Evolutionary conservation across 2,888 invertebrate species (phyloP).

Genomic region (Hedychridium roseum): DNA sequence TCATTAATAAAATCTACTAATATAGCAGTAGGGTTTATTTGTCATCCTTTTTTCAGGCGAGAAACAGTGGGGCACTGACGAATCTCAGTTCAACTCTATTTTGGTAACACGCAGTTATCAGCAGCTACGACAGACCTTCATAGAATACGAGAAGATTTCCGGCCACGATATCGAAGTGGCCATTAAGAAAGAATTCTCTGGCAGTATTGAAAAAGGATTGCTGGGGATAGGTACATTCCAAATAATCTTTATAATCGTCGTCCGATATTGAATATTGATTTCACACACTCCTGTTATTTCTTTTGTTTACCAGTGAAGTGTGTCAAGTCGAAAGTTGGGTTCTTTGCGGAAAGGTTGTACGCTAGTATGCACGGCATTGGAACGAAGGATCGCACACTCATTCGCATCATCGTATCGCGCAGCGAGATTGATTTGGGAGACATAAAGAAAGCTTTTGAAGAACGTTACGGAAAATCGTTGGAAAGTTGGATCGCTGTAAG

Average conservation of each 20-base stretch:
- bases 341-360: slow-evolving; percentile 90
- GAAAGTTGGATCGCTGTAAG: slow-evolving; percentile 88
- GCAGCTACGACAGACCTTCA: slow-evolving; percentile 85
- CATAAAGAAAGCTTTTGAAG: slow-evolving; percentile 89
- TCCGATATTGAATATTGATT: not conserved
- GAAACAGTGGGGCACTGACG: slow-evolving; percentile 90
- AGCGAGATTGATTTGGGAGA: slow-evolving; percentile 92
- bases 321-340: slow-evolving; percentile 88
- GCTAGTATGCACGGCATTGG: slow-evolving; percentile 91
- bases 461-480: slow-evolving; percentile 81
- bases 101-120: slow-evolving; percentile 88
- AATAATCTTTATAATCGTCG: not conserved
- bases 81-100: slow-evolving; percentile 86
- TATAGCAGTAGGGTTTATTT: not conserved
- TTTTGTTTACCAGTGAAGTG: slow-evolving; percentile 74
- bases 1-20: slow-evolving; percentile 6
- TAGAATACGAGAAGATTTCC: slow-evolving; percentile 82
- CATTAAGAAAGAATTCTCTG: slow-evolving; percentile 89
- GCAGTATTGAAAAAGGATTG: slow-evolving; percentile 84
- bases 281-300: slow-evolving; percentile 1
- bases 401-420: slow-evolving; percentile 90
- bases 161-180: slow-evolving; percentile 86
- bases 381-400: slow-evolving; percentile 90
- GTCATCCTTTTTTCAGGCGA: slow-evolving; percentile 65
- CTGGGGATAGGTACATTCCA: slow-evolving; percentile 79